A percentile compares a stretch with the other conserved stretches of the same genome.
These are phyloP conservation scores for Protomyctophum bolini DNA, from an alignment of 2,113 vertebrate species.

Conservation along the genomic window DNA sequence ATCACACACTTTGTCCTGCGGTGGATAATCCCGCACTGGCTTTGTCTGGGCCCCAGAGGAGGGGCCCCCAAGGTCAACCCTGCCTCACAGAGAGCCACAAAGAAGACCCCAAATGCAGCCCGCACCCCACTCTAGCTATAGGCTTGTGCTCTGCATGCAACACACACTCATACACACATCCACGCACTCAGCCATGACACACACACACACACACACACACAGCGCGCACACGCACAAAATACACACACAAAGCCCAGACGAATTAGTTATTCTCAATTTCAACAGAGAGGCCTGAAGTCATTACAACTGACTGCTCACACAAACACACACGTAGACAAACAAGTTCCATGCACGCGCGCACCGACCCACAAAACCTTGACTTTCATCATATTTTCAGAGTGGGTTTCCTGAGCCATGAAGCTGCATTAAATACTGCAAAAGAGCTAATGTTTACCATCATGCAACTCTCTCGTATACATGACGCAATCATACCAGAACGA, in stretches of 20 bases:
- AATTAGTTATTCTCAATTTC: conserved; percentile 74
- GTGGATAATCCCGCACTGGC: conserved; percentile 81
- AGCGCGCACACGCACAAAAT: conserved; percentile 7
- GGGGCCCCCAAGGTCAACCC: conserved; percentile 81
- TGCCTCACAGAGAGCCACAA: conserved; percentile 76
- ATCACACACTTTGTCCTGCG: conserved; percentile 83
- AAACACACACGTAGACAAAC: too few species aligned
- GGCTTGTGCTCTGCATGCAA: conserved; percentile 42
- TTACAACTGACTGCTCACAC: conserved; percentile 49
- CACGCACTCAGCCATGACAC: conserved; percentile 33
- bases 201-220: conserved; percentile 2
- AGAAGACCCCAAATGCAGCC: conserved; percentile 67
- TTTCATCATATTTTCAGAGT: too few species aligned
- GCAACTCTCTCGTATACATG: too few species aligned
- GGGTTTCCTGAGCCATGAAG: too few species aligned
- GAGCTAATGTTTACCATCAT: too few species aligned
- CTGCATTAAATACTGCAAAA: too few species aligned
- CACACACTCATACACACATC: conserved; percentile 55
- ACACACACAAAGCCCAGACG: conserved; percentile 50
- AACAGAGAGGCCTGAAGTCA: conserved; percentile 47
- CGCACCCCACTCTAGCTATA: conserved; percentile 66
- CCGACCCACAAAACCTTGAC: too few species aligned
- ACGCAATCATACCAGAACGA: too few species aligned
- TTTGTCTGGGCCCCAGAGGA: conserved; percentile 78
- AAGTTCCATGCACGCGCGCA: too few species aligned